Evolutionary conservation across 2,797 vertebrate species (phyloP).

Genomic region (Danio tinwini): DNA sequence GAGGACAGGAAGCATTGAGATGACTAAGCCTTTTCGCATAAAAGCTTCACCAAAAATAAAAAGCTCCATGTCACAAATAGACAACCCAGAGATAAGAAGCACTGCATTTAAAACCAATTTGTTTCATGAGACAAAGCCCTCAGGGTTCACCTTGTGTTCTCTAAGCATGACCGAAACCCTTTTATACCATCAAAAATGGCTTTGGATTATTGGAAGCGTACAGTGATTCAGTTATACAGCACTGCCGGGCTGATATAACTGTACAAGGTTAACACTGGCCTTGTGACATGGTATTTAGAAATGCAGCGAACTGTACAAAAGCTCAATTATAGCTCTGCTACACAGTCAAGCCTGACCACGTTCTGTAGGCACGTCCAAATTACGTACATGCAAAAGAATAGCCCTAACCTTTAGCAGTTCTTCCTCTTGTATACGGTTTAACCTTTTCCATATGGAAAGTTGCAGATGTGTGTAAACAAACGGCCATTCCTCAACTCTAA

Average conservation of each 20-base stretch:
- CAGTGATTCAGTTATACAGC: slow-evolving; percentile 56
- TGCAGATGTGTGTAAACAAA: slow-evolving; percentile 40
- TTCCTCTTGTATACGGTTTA: slow-evolving; percentile 39
- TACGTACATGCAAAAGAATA: slow-evolving; percentile 43
- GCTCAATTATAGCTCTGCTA: slow-evolving; percentile 53
- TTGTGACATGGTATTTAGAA: slow-evolving; percentile 56
- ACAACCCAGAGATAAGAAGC: slow-evolving; percentile 25
- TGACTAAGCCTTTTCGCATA: background rate
- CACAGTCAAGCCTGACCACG: slow-evolving; percentile 32
- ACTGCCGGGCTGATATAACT: slow-evolving; percentile 40
- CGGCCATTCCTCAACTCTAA: background rate
- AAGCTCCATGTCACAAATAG: background rate
- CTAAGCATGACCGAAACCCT: slow-evolving; percentile 37
- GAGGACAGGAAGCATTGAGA: background rate
- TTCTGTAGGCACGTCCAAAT: slow-evolving; percentile 38
- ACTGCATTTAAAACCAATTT: slow-evolving; percentile 44
- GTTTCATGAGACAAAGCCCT: slow-evolving; percentile 43
- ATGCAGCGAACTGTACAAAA: slow-evolving; percentile 51
- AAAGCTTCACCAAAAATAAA: slow-evolving; percentile 12
- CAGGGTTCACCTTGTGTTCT: slow-evolving; percentile 45
- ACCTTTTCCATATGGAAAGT: slow-evolving; percentile 32
- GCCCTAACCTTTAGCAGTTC: slow-evolving; percentile 37
- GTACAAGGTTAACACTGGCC: slow-evolving; percentile 47
- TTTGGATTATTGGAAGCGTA: slow-evolving; percentile 50
- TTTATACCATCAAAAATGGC: slow-evolving; percentile 46